phyloP scores from a whole-genome alignment of 2,797 vertebrate genomes.

The Cossypha caffra region DNA sequence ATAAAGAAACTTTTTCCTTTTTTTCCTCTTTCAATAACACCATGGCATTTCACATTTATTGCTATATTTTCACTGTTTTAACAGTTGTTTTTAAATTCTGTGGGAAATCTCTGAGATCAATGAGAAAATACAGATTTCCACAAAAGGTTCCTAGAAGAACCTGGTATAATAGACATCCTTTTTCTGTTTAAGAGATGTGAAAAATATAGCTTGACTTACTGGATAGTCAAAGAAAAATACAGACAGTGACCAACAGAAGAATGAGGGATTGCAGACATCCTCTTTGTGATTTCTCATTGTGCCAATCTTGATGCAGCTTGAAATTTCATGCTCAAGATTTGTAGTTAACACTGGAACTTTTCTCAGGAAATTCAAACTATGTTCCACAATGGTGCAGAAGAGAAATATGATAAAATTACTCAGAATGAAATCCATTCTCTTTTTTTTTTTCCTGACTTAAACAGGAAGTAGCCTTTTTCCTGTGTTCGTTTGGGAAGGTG shows the following conservation, averaged over 20 bases:
- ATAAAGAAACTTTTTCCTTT: not conserved
- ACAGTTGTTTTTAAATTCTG: not conserved
- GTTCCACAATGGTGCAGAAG: not conserved
- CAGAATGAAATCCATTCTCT: not conserved
- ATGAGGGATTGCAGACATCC: not conserved
- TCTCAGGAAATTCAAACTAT: not conserved
- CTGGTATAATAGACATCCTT: not conserved
- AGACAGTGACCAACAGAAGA: not conserved
- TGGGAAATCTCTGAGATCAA: not conserved
- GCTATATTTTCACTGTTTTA: not conserved
- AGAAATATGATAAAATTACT: not conserved
- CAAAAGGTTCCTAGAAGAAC: not conserved
- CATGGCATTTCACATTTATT: not conserved
- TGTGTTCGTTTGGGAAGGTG: not conserved
- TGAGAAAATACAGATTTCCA: not conserved
- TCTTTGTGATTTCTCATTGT: not conserved
- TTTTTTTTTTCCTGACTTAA: not conserved
- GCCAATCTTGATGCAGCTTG: not conserved
- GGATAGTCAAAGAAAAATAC: not conserved
- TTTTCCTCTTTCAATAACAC: not conserved
- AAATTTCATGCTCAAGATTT: not conserved
- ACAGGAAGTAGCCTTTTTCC: not conserved
- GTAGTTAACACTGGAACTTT: not conserved
- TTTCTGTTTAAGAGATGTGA: not conserved
- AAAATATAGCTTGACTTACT: not conserved